Evolutionary conservation across 2,113 vertebrate species (phyloP), one percentile per base, ranked within the genome.

Genomic region (Oncorhynchus mykiss): DNA sequence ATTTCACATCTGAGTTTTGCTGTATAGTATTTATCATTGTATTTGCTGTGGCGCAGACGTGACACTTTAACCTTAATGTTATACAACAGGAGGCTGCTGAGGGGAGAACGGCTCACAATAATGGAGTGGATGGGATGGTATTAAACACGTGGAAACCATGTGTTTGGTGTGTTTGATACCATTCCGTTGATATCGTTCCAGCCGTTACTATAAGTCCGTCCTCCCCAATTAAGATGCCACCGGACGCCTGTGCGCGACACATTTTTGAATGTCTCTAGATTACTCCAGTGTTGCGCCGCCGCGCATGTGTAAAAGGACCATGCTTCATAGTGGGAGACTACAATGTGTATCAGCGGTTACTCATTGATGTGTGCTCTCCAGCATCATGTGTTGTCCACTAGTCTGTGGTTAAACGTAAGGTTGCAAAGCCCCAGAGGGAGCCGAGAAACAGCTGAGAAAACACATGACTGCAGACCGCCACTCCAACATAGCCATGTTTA

Each of bases 311-410:
- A 45, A 11, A 45, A 45, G 89, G 88, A 89, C 90, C 85, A 90
- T 88, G 82, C 79, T 82, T 76, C 75, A 72, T 80, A 70, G 7
- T 11, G 22, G 18, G 13, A 5, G 16, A 34, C 31, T 31, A 31
- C 4, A 24, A 67, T 7, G 71, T 85, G 82, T 85, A 84, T 89
- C 87, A 86, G 88, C 83, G 8, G 84, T 88, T 84, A 78, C 76
- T 87, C 80, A 34, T 68, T 54, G 65, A 79, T 76, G 81, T 5
- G 9, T 49, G 25, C 59, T 27, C 34, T 73, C 64, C 65, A 57
- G 76, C 71, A 45, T 12, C 71, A 74, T 77, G 77, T 59, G 70
- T 70, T 31, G 67, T 70, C 69, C 75, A 71, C 80, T 78, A 39
- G 45, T 71, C 82, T 66, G 72, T 76, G 74, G 81, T 77, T 77